Percentiles rank a stretch among this genome's conserved stretches.
phyloP scores from a whole-genome alignment of 1,140 invertebrate genomes.

The Sycophila sp. region DNA sequence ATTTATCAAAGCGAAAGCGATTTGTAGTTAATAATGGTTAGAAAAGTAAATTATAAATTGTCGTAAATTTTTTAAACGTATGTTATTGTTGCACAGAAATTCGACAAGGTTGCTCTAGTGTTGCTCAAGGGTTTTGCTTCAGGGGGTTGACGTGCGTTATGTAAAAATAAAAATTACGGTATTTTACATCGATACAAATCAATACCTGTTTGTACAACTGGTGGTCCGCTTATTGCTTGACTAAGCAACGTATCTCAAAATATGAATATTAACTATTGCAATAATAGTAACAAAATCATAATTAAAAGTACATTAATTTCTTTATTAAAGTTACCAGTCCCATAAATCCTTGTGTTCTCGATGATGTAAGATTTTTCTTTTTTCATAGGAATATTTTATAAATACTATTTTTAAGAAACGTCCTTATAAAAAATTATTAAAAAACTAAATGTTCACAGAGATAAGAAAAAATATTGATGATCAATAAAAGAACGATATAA shows the following conservation, averaged over 20 bases:
- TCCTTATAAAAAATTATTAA: conserved; percentile 20
- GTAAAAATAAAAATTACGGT: conserved; percentile 9
- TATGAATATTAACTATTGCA: conserved; percentile 26
- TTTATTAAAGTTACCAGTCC: conserved; percentile 19
- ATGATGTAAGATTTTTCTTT: not conserved
- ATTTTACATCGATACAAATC: conserved; percentile 1
- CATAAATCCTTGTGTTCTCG: not conserved
- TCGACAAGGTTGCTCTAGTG: conserved; percentile 19
- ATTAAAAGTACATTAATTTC: conserved; percentile 2
- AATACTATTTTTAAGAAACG: not conserved
- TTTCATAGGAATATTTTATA: not conserved
- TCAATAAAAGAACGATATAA: too few relatives aligned
- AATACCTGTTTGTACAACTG: conserved; percentile 15
- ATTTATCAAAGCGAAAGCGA: too few relatives aligned
- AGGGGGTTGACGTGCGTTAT: conserved; percentile 21
- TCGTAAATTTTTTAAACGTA: too few relatives aligned
- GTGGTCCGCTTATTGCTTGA: not conserved
- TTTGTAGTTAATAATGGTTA: too few relatives aligned
- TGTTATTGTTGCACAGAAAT: conserved; percentile 11
- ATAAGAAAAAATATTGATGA: too few relatives aligned
- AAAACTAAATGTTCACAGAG: not conserved
- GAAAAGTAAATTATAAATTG: too few relatives aligned
- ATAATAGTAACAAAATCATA: conserved; percentile 13
- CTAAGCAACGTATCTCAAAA: conserved; percentile 11
- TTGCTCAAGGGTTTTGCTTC: too few relatives aligned